phyloP scores from a whole-genome alignment of 1,140 invertebrate species.

The Pantala flavescens region DNA sequence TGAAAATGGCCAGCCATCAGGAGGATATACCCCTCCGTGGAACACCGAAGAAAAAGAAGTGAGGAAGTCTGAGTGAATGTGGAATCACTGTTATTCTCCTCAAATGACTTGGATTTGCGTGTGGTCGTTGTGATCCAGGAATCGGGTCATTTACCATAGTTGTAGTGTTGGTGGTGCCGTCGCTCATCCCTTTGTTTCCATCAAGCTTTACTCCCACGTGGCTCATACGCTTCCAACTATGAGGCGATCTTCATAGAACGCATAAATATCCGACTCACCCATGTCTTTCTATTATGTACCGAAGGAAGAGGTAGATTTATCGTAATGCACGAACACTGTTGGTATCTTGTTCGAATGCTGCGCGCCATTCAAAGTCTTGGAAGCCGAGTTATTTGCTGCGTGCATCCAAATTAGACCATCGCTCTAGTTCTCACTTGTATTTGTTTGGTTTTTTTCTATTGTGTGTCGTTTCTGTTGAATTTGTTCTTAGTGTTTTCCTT shows the following conservation, averaged over 20 bases:
- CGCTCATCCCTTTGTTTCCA: not conserved
- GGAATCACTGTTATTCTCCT: not conserved
- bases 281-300: not conserved
- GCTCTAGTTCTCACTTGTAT: too few relatives aligned
- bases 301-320: not conserved
- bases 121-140: not conserved
- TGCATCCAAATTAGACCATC: too few relatives aligned
- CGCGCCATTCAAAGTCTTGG: not conserved
- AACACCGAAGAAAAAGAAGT: not conserved
- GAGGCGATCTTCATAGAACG: not conserved
- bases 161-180: not conserved
- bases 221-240: not conserved
- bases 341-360: not conserved
- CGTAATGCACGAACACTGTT: not conserved
- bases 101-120: not conserved
- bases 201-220: not conserved
- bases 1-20: not conserved
- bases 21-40: not conserved
- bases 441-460: too few relatives aligned
- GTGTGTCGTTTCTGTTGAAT: too few relatives aligned
- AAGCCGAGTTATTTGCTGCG: too few relatives aligned
- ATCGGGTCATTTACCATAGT: not conserved
- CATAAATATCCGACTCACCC: not conserved
- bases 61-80: not conserved
- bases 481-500: too few relatives aligned